Conservation (phyloP, 1,140 invertebrate species). For the Dendroctonus valens region DNA sequence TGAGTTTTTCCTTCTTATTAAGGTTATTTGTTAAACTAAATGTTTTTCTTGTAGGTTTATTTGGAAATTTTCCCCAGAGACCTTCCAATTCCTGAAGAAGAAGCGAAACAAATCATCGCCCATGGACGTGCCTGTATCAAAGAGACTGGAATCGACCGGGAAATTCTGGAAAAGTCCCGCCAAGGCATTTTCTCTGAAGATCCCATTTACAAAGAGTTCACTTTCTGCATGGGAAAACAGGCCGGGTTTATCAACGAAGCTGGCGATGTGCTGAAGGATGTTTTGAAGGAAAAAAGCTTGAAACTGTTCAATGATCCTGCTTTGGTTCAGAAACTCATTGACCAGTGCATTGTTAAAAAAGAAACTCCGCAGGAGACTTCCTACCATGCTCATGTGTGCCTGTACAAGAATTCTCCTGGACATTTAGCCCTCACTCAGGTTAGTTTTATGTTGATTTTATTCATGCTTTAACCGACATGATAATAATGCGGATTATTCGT, state of each 20-base stretch:
- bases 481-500: too few species aligned
- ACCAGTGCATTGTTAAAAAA: slow-evolving; percentile 49
- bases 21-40: neutral
- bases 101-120: slow-evolving; percentile 1
- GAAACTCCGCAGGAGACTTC: slow-evolving; percentile 51
- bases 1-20: slow-evolving; percentile 1
- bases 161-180: slow-evolving; percentile 15
- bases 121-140: slow-evolving; percentile 14
- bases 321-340: slow-evolving; percentile 46
- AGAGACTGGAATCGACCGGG: slow-evolving; percentile 23
- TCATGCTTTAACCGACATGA: too few species aligned
- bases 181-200: slow-evolving; percentile 24
- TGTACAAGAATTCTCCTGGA: slow-evolving; percentile 34
- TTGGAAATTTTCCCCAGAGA: slow-evolving; percentile 16
- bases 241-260: slow-evolving; percentile 47
- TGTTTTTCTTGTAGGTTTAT: slow-evolving; percentile 6
- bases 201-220: slow-evolving; percentile 49
- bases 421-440: slow-evolving; percentile 5
- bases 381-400: slow-evolving; percentile 53
- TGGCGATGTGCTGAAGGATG: slow-evolving; percentile 49
- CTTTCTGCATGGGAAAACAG: slow-evolving; percentile 52
- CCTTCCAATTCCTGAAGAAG: slow-evolving; percentile 10
- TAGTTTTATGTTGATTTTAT: neutral
- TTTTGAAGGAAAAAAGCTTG: slow-evolving; percentile 44
- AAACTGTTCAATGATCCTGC: slow-evolving; percentile 47